Percentiles rank a stretch among this genome's conserved stretches.
phyloP scores from a whole-genome alignment of 2,888 invertebrate species.

The Rotaria macrura region DNA sequence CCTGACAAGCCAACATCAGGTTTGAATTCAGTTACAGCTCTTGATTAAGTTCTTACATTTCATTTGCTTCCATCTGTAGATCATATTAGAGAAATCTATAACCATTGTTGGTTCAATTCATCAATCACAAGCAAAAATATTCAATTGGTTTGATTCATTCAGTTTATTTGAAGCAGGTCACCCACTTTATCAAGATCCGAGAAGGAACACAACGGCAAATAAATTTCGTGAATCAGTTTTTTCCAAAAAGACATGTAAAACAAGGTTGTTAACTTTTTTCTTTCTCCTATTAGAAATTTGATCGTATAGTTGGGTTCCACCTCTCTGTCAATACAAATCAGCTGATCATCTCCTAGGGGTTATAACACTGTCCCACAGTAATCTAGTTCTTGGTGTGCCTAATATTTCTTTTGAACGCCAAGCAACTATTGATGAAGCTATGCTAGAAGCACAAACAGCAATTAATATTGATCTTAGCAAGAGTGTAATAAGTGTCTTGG shows the following conservation, averaged over 20 bases:
- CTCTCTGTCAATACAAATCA: not conserved
- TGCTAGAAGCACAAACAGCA: not conserved
- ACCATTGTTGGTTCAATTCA: slow-evolving; percentile 50
- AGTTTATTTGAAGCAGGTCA: slow-evolving; percentile 44
- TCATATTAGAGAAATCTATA: not conserved
- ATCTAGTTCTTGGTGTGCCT: not conserved
- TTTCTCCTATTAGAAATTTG: not conserved
- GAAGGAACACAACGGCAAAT: slow-evolving; percentile 26
- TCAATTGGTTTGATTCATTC: slow-evolving; percentile 41
- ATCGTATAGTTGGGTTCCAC: not conserved
- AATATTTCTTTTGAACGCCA: not conserved
- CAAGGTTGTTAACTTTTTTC: not conserved
- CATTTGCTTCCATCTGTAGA: slow-evolving; percentile 9
- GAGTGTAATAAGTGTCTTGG: not conserved
- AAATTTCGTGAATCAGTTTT: not conserved
- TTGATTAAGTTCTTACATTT: slow-evolving; percentile 46
- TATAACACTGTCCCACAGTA: not conserved
- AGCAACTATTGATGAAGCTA: not conserved
- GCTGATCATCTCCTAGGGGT: not conserved
- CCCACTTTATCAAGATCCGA: slow-evolving; percentile 44
- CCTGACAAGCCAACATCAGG: slow-evolving; percentile 51
- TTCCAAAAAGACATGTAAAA: too few species aligned
- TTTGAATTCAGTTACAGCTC: slow-evolving; percentile 48
- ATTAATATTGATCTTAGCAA: not conserved
- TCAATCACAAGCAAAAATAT: slow-evolving; percentile 44